Conservation (phyloP, 2,113 vertebrate genomes). For the Periophthalmodon schlosseri region DNA sequence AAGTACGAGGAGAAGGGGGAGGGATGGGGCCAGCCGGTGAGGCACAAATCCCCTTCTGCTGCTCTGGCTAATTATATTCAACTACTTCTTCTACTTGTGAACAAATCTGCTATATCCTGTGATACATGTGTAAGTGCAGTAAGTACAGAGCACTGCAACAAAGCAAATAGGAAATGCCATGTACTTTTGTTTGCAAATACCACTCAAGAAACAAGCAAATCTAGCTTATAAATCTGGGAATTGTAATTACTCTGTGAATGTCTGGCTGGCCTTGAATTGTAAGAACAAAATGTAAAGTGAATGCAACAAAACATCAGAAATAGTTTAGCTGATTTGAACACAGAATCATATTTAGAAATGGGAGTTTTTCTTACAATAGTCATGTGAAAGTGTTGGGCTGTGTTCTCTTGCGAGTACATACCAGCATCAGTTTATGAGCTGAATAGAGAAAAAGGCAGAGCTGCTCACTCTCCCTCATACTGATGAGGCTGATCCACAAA, state of each 20-base stretch:
- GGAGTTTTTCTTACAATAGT: slow-evolving; percentile 8
- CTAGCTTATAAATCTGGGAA: not conserved
- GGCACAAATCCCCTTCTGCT: slow-evolving; percentile 79
- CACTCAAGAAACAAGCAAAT: not conserved
- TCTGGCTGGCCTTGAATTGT: not conserved
- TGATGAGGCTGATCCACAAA: slow-evolving; percentile 51
- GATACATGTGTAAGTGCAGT: not conserved
- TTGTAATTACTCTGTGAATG: not conserved
- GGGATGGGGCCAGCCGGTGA: slow-evolving; percentile 52
- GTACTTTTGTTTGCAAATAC: slow-evolving; percentile 1
- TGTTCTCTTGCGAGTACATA: slow-evolving; percentile 30
- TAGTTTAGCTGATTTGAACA: not conserved
- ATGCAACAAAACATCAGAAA: not conserved
- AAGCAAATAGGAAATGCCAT: not conserved
- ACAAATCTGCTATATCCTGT: not conserved
- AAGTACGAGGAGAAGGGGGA: slow-evolving; percentile 30
- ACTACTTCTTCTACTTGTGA: slow-evolving; percentile 50
- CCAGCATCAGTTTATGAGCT: slow-evolving; percentile 46
- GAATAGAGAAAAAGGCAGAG: slow-evolving; percentile 42
- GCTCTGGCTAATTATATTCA: slow-evolving; percentile 74
- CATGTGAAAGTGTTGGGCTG: slow-evolving; percentile 18
- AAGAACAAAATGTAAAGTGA: not conserved
- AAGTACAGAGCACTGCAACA: not conserved
- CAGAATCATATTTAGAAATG: not conserved
- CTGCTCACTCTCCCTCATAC: slow-evolving; percentile 51